These are phyloP conservation scores for Auanema freiburgensis DNA, from an alignment of 2,888 invertebrate genomes.

Conservation along the genomic window DNA sequence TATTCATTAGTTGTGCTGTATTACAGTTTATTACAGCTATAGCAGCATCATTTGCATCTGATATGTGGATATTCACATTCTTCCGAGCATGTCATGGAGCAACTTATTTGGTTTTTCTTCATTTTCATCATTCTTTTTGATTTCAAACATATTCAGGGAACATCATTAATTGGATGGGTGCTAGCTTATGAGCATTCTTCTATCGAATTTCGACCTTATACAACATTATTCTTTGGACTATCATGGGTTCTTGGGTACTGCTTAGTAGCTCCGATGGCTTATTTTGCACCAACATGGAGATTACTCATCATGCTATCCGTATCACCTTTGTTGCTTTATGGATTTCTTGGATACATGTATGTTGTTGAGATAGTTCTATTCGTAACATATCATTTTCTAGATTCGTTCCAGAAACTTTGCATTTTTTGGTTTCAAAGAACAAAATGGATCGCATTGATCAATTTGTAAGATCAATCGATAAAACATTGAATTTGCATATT, in stretches of 20 bases:
- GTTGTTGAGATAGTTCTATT: not conserved
- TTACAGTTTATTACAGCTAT: no score
- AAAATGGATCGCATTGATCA: not conserved
- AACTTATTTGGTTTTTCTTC: no score
- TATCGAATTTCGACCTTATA: constrained; percentile 46
- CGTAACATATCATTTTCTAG: constrained; percentile 8
- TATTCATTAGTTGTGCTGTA: no score
- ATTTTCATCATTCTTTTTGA: no score
- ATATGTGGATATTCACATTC: no score
- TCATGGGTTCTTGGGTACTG: constrained; percentile 1
- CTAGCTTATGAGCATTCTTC: constrained; percentile 55
- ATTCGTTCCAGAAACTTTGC: constrained; percentile 22
- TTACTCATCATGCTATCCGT: not conserved
- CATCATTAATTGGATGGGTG: constrained; percentile 45
- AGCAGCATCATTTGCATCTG: no score
- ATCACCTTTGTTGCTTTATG: not conserved
- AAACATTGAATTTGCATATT: not conserved
- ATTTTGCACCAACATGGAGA: constrained; percentile 10
- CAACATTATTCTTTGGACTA: constrained; percentile 14
- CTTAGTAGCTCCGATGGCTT: constrained; percentile 16
- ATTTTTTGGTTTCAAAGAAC: constrained; percentile 16
- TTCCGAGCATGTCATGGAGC: no score
- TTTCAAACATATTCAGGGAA: constrained; percentile 27
- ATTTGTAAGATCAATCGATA: constrained; percentile 7
- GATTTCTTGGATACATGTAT: not conserved